Evolutionary conservation across 2,113 vertebrate species (phyloP).

Genomic region (Arothron firmamentum): DNA sequence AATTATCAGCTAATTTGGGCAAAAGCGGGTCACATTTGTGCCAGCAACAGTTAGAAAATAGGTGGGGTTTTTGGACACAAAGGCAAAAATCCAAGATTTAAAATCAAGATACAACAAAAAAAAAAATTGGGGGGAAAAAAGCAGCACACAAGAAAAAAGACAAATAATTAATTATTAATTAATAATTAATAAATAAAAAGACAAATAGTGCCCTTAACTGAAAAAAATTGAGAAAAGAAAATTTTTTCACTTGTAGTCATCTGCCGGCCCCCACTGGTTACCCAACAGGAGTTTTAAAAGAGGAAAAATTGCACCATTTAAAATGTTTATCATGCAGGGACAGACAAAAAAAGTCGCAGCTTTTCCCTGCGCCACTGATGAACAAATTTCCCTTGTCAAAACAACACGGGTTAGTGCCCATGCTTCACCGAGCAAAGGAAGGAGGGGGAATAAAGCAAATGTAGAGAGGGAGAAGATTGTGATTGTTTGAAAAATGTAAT

Average conservation of each 20-base stretch:
- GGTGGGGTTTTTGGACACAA: too few relatives aligned
- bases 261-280: constrained; percentile 9
- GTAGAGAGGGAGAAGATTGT: neutral
- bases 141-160: too few relatives aligned
- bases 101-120: too few relatives aligned
- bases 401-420: constrained; percentile 67
- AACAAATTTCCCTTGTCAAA: constrained; percentile 57
- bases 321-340: constrained; percentile 51
- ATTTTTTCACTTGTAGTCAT: constrained; percentile 8
- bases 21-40: too few relatives aligned
- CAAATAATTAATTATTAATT: too few relatives aligned
- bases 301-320: neutral
- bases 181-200: too few relatives aligned
- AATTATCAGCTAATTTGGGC: too few relatives aligned
- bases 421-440: constrained; percentile 61
- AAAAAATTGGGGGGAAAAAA: too few relatives aligned
- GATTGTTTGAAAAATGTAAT: constrained; percentile 7
- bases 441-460: constrained; percentile 2
- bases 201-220: constrained; percentile 39
- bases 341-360: neutral
- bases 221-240: constrained; percentile 17
- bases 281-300: neutral
- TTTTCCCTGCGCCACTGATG: constrained; percentile 36
- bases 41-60: too few relatives aligned
- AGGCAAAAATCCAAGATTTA: too few relatives aligned